Evolutionary conservation across 2,888 invertebrate genomes (phyloP).

Genomic region (Hypomecis atomaria): DNA sequence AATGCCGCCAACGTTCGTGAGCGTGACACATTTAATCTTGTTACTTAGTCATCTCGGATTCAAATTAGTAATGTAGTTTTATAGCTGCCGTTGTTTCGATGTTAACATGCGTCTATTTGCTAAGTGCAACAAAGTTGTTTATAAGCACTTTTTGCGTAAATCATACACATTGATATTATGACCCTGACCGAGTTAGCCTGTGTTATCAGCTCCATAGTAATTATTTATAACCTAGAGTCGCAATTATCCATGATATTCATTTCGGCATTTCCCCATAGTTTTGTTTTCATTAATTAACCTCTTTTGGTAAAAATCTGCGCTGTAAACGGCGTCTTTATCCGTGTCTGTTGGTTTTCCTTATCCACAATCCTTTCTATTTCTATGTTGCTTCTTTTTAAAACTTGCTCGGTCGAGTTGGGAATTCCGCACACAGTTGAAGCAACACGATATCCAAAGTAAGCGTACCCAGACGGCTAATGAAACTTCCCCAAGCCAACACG

Average conservation of each 20-base stretch:
- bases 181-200: neutral
- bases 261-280: constrained; percentile 7
- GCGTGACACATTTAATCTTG: constrained; percentile 30
- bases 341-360: constrained; percentile 34
- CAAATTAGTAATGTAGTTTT: constrained; percentile 21
- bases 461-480: constrained; percentile 77
- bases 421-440: constrained; percentile 68
- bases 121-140: neutral
- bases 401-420: constrained; percentile 44
- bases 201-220: constrained; percentile 3
- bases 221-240: neutral
- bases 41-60: constrained; percentile 22
- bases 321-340: constrained; percentile 27
- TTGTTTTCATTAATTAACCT: constrained; percentile 18
- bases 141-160: neutral
- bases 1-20: constrained; percentile 30
- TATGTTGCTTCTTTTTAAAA: constrained; percentile 36
- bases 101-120: constrained; percentile 3
- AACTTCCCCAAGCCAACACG: constrained; percentile 74
- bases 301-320: constrained; percentile 26
- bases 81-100: constrained; percentile 6
- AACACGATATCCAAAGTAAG: constrained; percentile 73
- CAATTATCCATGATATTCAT: neutral
- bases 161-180: neutral
- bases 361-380: constrained; percentile 42